phyloP scores from a whole-genome alignment of 2,888 invertebrate species.

The Strigamia maritima region DNA sequence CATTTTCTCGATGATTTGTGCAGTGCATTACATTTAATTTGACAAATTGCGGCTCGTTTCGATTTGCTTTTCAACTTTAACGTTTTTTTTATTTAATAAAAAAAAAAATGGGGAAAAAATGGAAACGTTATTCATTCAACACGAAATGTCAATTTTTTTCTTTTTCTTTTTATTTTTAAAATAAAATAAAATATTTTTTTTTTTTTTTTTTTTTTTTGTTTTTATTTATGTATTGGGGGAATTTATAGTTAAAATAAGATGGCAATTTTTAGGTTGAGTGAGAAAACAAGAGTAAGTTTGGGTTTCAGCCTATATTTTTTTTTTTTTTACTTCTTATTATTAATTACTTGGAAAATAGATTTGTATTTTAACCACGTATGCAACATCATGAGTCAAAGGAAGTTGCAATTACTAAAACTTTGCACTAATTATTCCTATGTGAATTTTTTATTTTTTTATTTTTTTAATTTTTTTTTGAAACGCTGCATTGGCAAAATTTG shows the following conservation, averaged over 20 bases:
- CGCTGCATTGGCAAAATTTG: background rate
- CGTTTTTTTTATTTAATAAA: background rate
- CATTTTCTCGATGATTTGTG: too few relatives aligned
- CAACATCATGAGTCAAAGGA: background rate
- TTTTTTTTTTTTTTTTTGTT: too few relatives aligned
- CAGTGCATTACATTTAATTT: background rate
- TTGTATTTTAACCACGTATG: background rate
- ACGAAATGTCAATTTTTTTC: slow-evolving; percentile 5
- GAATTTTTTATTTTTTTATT: background rate
- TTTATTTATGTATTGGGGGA: too few relatives aligned
- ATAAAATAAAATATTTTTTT: background rate
- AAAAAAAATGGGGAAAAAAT: background rate
- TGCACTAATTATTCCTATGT: background rate
- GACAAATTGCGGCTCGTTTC: background rate
- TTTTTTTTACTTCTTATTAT: background rate
- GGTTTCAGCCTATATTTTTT: too few relatives aligned
- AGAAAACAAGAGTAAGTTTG: too few relatives aligned
- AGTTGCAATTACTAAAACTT: background rate
- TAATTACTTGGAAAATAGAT: background rate
- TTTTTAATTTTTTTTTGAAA: background rate
- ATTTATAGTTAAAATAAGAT: too few relatives aligned
- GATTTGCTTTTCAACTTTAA: background rate
- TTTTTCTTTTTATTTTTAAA: background rate
- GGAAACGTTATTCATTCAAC: background rate
- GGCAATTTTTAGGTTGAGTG: background rate